Base-by-base conservation (phyloP, 1,140 invertebrate genomes). In the Drosophila ohnishii region DNA sequence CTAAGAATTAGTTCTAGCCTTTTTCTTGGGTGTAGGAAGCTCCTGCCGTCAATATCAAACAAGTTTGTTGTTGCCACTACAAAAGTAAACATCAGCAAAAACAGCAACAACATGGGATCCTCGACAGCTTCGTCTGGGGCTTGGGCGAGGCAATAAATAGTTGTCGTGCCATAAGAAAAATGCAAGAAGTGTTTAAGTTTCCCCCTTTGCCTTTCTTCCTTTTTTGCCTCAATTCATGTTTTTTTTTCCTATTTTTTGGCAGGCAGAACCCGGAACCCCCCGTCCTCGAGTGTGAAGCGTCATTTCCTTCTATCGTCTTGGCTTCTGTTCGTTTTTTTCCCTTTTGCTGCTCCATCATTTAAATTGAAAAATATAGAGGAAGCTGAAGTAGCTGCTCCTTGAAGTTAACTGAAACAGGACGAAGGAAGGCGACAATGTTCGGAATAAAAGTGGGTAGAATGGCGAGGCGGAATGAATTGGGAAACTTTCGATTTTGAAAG, bases 101-200 rank as follows among this genome's bases (percentile, higher is more conserved):
- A 39, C 62, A 48, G 37, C 64, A 60, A 42, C 58, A 47, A 35
- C 44, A 35, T 22, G 61, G 64, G 28, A 61, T 59, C 45, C 37
- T 53, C 62, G 63, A 69, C 75, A 75, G 80, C 75, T 87, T 73
- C 35, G 63, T 50, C 63, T 60, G 57, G 61, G 58, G 42, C 55
- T 57, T 50, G 42, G 58, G 44, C 50, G 63, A 59, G 79, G 79
- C 84, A 79, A 86, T 86, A 86, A 86, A 86, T 86, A 86, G 83
- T 87, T 83, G 83, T 87, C 83, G 83, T 87, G 75, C 80, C 84
- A 83, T 86, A 83, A 70, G 83, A 87, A 86, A 86, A 86, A 86
- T 86, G 83, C 83, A 86, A 86, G 83, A 70, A 86, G 83, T 86
- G 83, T 86, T 87, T 83, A 86, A 86, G 83, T 83, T 87, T 25